Conservation (phyloP, 2,113 vertebrate species). For the Xyliphius kryptos region DNA sequence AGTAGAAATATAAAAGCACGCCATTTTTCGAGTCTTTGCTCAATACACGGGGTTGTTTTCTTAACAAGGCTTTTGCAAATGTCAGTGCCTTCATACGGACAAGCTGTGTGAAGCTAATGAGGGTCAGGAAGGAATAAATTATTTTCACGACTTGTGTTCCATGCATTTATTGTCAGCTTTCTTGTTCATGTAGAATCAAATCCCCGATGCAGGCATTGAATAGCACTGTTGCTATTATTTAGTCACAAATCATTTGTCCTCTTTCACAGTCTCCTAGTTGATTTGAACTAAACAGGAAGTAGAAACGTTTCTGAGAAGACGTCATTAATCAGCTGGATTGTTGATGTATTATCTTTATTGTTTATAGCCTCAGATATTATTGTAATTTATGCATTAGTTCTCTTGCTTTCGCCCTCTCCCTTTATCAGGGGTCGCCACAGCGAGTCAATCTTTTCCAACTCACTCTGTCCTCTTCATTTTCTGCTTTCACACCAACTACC, state of each 20-base stretch:
- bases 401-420: too few species aligned
- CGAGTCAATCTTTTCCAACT: too few species aligned
- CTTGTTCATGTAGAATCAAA: neutral
- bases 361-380: neutral
- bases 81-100: neutral
- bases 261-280: neutral
- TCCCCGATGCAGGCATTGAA: neutral
- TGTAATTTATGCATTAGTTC: too few species aligned
- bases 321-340: neutral
- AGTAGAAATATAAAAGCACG: neutral
- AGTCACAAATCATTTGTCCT: slow-evolving; percentile 2
- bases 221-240: neutral
- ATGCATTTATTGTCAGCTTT: slow-evolving; percentile 1
- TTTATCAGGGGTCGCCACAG: too few species aligned
- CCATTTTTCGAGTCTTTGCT: neutral
- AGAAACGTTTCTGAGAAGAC: neutral
- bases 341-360: neutral
- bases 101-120: slow-evolving; percentile 17
- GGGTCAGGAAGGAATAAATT: slow-evolving; percentile 5
- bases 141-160: neutral
- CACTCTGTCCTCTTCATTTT: too few species aligned
- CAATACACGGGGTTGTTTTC: neutral
- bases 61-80: slow-evolving; percentile 11
- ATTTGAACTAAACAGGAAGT: neutral
- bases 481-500: too few species aligned